Percentiles rank a stretch among this genome's conserved stretches.
These are phyloP conservation scores for Metallyticus violacea DNA, from an alignment of 2,888 invertebrate species.

Conservation along the genomic window DNA sequence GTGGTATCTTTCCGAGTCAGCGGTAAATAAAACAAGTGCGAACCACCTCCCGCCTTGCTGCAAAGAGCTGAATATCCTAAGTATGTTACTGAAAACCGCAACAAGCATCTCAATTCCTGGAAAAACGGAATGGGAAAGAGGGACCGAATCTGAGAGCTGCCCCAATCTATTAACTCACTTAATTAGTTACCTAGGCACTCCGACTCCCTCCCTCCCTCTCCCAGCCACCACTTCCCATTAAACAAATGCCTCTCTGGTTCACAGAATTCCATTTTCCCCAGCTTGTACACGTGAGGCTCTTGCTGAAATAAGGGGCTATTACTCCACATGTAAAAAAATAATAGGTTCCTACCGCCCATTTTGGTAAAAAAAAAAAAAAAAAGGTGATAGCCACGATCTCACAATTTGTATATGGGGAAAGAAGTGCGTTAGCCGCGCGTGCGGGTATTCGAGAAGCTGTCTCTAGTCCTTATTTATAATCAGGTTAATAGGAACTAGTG, in stretches of 20 bases:
- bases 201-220: neutral
- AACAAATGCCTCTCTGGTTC: neutral
- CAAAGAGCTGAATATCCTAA: neutral
- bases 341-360: neutral
- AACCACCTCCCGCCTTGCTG: too few relatives aligned
- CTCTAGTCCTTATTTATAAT: too few relatives aligned
- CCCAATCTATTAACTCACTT: neutral
- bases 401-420: neutral
- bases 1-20: too few relatives aligned
- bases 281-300: neutral
- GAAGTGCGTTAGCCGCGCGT: neutral
- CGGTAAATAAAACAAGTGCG: too few relatives aligned
- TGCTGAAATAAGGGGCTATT: neutral
- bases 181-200: neutral
- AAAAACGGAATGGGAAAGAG: neutral
- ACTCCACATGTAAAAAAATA: constrained; percentile 4
- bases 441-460: too few relatives aligned
- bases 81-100: neutral
- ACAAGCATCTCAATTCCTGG: neutral
- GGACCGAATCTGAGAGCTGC: neutral
- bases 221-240: neutral
- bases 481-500: too few relatives aligned
- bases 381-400: neutral
- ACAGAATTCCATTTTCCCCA: neutral
- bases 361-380: neutral